Conservation (phyloP, 2,113 vertebrate species). For the Notechis scutatus region DNA sequence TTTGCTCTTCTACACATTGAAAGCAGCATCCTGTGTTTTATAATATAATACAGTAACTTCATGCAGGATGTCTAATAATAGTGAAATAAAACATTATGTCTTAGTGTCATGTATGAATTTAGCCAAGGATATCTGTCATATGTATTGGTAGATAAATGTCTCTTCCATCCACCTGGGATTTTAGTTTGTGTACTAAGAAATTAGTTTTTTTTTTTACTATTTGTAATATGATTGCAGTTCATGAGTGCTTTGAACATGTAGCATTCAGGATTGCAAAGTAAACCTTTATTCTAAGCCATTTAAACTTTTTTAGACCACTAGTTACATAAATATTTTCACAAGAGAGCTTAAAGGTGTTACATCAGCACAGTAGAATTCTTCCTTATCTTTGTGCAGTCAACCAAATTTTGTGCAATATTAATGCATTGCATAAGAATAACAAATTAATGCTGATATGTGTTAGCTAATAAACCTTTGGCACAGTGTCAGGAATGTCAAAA, state of each 20-base stretch:
- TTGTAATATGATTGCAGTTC: not conserved
- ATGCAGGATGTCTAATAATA: not conserved
- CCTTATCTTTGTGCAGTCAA: not conserved
- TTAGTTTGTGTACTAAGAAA: not conserved
- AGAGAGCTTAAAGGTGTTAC: not conserved
- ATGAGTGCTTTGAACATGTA: not conserved
- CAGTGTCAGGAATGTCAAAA: fast-evolving
- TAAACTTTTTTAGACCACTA: not conserved
- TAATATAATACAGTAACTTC: not conserved
- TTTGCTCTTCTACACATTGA: not conserved
- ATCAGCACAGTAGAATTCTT: not conserved
- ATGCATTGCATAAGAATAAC: not conserved
- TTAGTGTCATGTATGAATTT: not conserved
- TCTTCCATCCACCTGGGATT: not conserved
- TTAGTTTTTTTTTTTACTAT: not conserved
- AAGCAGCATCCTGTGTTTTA: not conserved
- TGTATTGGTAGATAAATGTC: not conserved
- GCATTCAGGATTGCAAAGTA: not conserved
- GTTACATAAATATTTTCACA: not conserved
- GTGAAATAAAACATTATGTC: not conserved
- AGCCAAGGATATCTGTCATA: not conserved
- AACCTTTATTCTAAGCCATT: not conserved
- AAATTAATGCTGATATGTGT: not conserved
- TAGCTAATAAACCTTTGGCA: not conserved
- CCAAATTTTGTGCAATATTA: not conserved